Conservation (phyloP, 2,113 vertebrate species). For the Notiomystis cincta region DNA sequence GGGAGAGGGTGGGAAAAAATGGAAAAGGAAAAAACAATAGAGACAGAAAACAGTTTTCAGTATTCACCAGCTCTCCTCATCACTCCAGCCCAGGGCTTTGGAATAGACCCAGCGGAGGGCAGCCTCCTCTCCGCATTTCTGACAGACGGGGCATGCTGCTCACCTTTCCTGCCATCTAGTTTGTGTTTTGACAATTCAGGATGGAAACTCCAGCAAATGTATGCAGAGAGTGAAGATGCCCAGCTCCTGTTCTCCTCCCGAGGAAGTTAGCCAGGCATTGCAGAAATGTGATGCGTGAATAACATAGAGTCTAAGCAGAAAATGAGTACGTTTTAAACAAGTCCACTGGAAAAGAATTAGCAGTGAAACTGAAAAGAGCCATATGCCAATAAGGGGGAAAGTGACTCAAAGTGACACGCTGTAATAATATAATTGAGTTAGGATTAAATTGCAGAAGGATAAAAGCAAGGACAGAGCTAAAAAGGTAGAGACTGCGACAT, state of each 20-base stretch:
- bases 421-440: conserved; percentile 73
- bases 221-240: conserved; percentile 25
- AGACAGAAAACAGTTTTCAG: conserved; percentile 44
- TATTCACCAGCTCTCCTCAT: conserved; percentile 45
- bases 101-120: conserved; percentile 50
- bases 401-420: conserved; percentile 64
- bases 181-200: conserved; percentile 57
- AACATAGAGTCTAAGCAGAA: conserved; percentile 63
- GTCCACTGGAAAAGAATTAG: conserved; percentile 76
- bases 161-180: conserved; percentile 55
- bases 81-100: conserved; percentile 39
- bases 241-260: conserved; percentile 28
- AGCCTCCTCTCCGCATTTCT: conserved; percentile 36
- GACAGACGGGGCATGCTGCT: conserved; percentile 16
- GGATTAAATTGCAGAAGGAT: conserved; percentile 67
- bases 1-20: rapidly evolving
- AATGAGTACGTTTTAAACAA: conserved; percentile 73
- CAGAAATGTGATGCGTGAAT: conserved; percentile 61
- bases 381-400: conserved; percentile 71
- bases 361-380: conserved; percentile 70
- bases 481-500: conserved; percentile 44
- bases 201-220: conserved; percentile 56
- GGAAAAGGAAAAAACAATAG: background rate
- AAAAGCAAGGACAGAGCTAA: conserved; percentile 60
- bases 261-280: conserved; percentile 63